A percentile compares a stretch with the other conserved stretches of the same genome.
These are phyloP conservation scores for Thalassoma bifasciatum DNA, from an alignment of 2,113 vertebrate species.

Conservation along the genomic window DNA sequence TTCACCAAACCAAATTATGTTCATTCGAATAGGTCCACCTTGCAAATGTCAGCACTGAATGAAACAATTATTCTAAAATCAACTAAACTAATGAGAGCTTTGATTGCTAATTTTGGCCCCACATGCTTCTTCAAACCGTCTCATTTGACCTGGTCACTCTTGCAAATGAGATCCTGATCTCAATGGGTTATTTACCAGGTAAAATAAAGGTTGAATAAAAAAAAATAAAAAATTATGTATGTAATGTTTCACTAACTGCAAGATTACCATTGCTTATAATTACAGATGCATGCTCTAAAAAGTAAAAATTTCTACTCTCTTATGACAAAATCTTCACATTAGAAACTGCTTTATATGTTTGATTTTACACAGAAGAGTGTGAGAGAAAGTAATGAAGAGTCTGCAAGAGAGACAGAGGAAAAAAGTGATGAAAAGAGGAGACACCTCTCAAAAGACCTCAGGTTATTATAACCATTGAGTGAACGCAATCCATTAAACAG, in stretches of 20 bases:
- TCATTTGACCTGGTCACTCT: too few species aligned
- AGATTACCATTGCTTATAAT: slow-evolving; percentile 34
- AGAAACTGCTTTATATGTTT: slow-evolving; percentile 37
- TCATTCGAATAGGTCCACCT: slow-evolving; percentile 36
- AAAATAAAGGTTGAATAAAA: too few species aligned
- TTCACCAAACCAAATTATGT: slow-evolving; percentile 58
- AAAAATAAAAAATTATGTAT: too few species aligned
- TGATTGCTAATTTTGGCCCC: not conserved
- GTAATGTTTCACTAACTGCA: too few species aligned
- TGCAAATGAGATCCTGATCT: too few species aligned
- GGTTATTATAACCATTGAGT: slow-evolving; percentile 70
- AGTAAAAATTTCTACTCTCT: slow-evolving; percentile 31
- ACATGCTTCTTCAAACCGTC: too few species aligned
- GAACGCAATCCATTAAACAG: slow-evolving; percentile 69
- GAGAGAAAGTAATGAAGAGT: too few species aligned
- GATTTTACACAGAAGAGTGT: too few species aligned
- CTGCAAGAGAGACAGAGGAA: too few species aligned
- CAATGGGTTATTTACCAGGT: too few species aligned
- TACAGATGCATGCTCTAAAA: slow-evolving; percentile 37
- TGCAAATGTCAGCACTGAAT: slow-evolving; percentile 47
- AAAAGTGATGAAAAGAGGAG: slow-evolving; percentile 43
- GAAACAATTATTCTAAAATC: slow-evolving; percentile 44
- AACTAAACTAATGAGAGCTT: slow-evolving; percentile 11
- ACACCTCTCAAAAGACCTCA: slow-evolving; percentile 30
- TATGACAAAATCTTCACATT: slow-evolving; percentile 48